A percentile compares a stretch with the other conserved stretches of the same genome.
Evolutionary conservation across 2,888 invertebrate genomes (phyloP).

Genomic region (Diarsia mendica): DNA sequence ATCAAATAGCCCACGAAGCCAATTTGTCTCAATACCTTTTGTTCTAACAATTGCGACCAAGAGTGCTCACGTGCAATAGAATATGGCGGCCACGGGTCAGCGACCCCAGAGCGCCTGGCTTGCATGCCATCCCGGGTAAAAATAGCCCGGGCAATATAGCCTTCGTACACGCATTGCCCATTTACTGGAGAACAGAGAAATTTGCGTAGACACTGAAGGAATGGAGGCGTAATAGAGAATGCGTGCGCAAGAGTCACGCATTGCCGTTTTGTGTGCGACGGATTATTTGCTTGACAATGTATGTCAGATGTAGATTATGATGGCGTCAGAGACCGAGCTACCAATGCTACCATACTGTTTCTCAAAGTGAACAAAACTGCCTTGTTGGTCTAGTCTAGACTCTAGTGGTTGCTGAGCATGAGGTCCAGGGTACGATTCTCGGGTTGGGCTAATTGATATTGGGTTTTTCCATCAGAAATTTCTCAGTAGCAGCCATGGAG

Average conservation of each 20-base stretch:
- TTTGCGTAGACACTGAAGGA: constrained; percentile 62
- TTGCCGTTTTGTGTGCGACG: constrained; percentile 54
- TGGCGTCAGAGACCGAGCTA: constrained; percentile 33
- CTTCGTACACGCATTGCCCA: constrained; percentile 56
- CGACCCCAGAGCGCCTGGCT: constrained; percentile 75
- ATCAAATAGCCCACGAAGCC: constrained; percentile 33
- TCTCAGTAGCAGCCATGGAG: no score
- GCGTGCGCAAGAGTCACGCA: constrained; percentile 66
- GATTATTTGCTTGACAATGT: constrained; percentile 62
- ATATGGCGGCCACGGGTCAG: constrained; percentile 69
- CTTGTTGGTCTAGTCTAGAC: no score
- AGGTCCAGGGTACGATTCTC: no score
- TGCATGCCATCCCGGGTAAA: constrained; percentile 77
- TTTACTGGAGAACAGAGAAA: constrained; percentile 60
- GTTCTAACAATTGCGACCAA: constrained; percentile 52
- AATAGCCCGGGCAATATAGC: constrained; percentile 67
- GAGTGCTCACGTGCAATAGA: constrained; percentile 51
- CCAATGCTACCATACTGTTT: constrained; percentile 11
- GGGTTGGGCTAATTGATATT: no score
- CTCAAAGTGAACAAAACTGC: constrained; percentile 30
- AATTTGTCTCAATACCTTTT: constrained; percentile 60
- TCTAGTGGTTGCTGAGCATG: no score
- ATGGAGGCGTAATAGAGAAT: constrained; percentile 61
- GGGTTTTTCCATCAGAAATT: no score
- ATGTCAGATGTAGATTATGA: constrained; percentile 62